These are phyloP conservation scores for Sylvia borin DNA, from an alignment of 2,797 vertebrate species.

Conservation along the genomic window DNA sequence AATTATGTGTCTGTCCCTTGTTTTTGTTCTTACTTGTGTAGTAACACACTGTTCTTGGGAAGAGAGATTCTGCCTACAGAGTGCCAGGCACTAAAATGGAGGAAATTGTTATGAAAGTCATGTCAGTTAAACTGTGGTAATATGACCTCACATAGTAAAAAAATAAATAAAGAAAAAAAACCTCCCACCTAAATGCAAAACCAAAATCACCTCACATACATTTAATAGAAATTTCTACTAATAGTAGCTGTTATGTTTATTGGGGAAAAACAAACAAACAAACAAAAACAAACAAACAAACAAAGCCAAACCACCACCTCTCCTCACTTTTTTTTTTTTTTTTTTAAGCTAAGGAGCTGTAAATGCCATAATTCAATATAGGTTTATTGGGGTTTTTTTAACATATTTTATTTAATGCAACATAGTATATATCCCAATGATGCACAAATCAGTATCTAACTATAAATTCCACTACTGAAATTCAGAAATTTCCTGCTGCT, in stretches of 20 bases:
- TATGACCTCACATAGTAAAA: neutral
- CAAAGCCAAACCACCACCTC: too few relatives aligned
- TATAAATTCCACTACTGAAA: neutral
- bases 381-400: neutral
- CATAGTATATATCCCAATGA: neutral
- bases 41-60: neutral
- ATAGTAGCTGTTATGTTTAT: accelerated
- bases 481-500: neutral
- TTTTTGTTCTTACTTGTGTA: neutral
- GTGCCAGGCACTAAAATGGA: neutral
- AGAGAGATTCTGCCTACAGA: neutral
- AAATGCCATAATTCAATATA: neutral
- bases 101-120: neutral
- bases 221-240: neutral
- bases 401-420: neutral
- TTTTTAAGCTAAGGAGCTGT: neutral
- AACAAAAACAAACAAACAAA: neutral
- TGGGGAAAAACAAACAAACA: neutral
- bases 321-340: accelerated
- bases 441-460: neutral
- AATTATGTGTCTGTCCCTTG: neutral
- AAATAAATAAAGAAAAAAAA: neutral
- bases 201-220: accelerated
- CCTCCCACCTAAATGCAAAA: neutral
- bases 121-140: neutral